Evolutionary conservation across 2,797 vertebrate species (phyloP).

Genomic region (Myotis findleyi): DNA sequence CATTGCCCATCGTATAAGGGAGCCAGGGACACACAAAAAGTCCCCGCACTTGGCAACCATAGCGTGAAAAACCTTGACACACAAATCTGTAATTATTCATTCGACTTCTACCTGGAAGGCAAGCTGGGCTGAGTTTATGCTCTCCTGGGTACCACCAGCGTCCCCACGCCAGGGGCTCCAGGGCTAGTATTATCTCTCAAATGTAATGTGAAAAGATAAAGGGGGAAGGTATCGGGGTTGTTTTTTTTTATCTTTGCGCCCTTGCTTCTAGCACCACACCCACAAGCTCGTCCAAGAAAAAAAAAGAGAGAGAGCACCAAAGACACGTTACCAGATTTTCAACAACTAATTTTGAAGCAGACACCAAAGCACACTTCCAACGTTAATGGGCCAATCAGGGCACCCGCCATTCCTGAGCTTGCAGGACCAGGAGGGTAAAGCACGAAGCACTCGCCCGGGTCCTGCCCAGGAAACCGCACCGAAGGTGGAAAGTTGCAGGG

Average conservation of each 20-base stretch:
- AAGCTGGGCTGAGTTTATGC: neutral
- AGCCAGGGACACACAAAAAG: neutral
- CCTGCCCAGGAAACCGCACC: neutral
- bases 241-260: neutral
- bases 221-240: neutral
- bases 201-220: neutral
- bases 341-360: conserved; percentile 21
- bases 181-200: neutral
- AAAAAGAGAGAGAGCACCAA: neutral
- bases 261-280: neutral
- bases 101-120: neutral
- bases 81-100: neutral
- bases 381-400: neutral
- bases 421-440: neutral
- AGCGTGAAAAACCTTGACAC: neutral
- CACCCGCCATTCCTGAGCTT: conserved; percentile 4
- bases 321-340: conserved; percentile 46
- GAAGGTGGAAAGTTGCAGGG: neutral
- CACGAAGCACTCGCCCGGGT: neutral
- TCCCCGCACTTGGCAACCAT: neutral
- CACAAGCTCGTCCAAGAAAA: neutral
- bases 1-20: neutral
- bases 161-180: neutral
- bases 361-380: neutral
- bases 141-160: no score